Base-by-base conservation (phyloP, 2,888 invertebrate genomes). In the Nemurella pictetii region DNA sequence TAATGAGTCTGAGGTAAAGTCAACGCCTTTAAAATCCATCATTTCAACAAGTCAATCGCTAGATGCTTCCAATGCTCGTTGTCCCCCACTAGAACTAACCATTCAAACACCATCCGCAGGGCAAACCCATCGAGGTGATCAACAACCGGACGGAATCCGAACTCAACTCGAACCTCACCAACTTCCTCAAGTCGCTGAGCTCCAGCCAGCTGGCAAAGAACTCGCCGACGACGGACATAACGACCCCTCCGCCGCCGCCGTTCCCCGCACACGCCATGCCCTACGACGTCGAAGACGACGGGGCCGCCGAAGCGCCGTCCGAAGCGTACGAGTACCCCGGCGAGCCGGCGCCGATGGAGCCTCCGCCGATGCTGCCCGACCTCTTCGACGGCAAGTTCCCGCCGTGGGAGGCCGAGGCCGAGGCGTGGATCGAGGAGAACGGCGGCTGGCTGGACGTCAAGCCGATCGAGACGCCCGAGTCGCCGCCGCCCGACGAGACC, bases 401-500 rank as follows among this genome's bases (percentile, higher is more conserved):
- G 0, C 90, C 91, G 0, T 91, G 91, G 91, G 89, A 90, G 82
- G 82, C 27, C 15, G 82, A 55, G 28, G 78, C 30, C 78, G 55
- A 55, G 20, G 55, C 55, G 55, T 78, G 0, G 87, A 87, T 88
- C 81, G 89, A 89, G 73, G 90, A 90, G 32, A 84, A 88, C n/a
- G 84, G 87, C 5, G 89, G 89, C 74, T 90, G 90, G 90, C 26
- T 36, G 88, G 89, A 82, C 55, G 82, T 73, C 85, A 87, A 72
- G 85, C 88, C 12, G 26, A 36, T 90, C 0, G 93, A 94, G 87
- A 94, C 94, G 0, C 94, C 94, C 0, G 93, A 94, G 87, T 94
- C 94, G 81, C 94, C 94, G 28, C 94, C 94, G 0, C 91, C 92
- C 87, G 94, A 93, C 87, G 94, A 94, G 87, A 93, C 93, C 87